Evolutionary conservation across 2,113 vertebrate species (phyloP).

Genomic region (Caranx melampygus): DNA sequence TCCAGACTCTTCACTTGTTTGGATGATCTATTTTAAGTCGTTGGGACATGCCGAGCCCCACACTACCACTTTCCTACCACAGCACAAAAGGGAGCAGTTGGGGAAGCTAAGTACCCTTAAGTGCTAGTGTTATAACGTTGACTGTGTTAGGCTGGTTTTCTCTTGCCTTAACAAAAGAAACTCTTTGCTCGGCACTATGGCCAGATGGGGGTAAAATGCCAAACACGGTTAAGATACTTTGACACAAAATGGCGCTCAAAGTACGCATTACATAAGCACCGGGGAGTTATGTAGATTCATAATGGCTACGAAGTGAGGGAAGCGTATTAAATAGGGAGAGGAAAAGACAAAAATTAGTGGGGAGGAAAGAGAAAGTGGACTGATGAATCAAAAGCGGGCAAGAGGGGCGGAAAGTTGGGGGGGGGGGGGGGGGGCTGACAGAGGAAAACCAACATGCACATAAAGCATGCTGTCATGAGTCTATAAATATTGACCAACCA

Average conservation of each 20-base stretch:
- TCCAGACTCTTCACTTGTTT: slow-evolving; percentile 22
- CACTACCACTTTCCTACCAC: slow-evolving; percentile 22
- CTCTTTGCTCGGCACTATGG: not conserved
- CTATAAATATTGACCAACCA: slow-evolving; percentile 73
- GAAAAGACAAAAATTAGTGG: slow-evolving; percentile 41
- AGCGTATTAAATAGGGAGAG: slow-evolving; percentile 35
- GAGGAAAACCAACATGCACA: slow-evolving; percentile 4
- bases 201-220: slow-evolving; percentile 50
- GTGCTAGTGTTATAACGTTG: slow-evolving; percentile 25
- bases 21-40: slow-evolving; percentile 1
- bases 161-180: slow-evolving; percentile 38
- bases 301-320: slow-evolving; percentile 38
- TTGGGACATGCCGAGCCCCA: not conserved
- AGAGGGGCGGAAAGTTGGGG: slow-evolving; percentile 11
- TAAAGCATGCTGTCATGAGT: slow-evolving; percentile 51
- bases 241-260: slow-evolving; percentile 40
- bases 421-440: slow-evolving; percentile 1
- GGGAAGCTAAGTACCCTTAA: slow-evolving; percentile 44
- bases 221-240: slow-evolving; percentile 33
- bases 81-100: slow-evolving; percentile 26
- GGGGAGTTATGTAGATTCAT: slow-evolving; percentile 40
- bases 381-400: slow-evolving; percentile 12
- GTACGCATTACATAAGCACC: slow-evolving; percentile 45
- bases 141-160: slow-evolving; percentile 37
- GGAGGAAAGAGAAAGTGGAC: slow-evolving; percentile 30